Conservation (phyloP, 37 sponge, comb jelly and placozoan species). For the Bolinopsis microptera region DNA sequence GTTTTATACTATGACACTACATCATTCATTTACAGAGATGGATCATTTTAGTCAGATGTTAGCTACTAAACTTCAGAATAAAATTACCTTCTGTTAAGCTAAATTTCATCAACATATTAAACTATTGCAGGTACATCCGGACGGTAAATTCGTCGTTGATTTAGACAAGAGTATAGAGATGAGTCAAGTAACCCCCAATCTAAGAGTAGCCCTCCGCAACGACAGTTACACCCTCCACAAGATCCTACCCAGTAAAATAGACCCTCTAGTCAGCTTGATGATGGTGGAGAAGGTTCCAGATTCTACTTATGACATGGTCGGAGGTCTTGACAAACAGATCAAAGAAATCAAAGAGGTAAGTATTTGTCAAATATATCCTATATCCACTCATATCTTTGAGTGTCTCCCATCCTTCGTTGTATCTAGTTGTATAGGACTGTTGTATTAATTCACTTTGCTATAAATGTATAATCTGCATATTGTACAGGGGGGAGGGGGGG, state of each 20-base stretch:
- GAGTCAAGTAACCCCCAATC: constrained; percentile 75
- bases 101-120: too few species aligned
- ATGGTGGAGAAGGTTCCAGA: constrained; percentile 99
- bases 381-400: too few species aligned
- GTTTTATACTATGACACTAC: background rate
- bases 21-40: background rate
- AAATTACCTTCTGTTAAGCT: background rate
- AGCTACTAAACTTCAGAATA: too few species aligned
- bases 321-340: constrained; percentile 98
- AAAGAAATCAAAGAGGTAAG: constrained; percentile 95
- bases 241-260: constrained; percentile 97
- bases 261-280: constrained; percentile 98
- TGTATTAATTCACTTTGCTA: too few species aligned
- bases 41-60: background rate
- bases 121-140: constrained; percentile 86
- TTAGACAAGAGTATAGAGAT: constrained; percentile 83
- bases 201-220: constrained; percentile 90
- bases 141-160: constrained; percentile 98
- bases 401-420: too few species aligned
- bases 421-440: too few species aligned
- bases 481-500: too few species aligned
- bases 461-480: too few species aligned
- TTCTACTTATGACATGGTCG: constrained; percentile 98
- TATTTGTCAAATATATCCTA: background rate
- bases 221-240: constrained; percentile 97